Conservation (phyloP, 2,888 invertebrate species). For the Antheraea yamamai region DNA sequence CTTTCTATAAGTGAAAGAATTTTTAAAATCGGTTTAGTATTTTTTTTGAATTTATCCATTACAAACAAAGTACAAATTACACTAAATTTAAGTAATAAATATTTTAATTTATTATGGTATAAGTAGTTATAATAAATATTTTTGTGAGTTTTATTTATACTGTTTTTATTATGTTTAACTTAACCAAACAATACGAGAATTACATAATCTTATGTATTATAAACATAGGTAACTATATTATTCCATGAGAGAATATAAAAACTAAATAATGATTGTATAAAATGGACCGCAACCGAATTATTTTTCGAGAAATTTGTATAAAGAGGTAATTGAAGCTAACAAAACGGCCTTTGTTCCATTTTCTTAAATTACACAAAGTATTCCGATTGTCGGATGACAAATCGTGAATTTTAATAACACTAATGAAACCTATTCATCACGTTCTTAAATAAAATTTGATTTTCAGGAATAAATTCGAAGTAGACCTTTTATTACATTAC, state of each 20-base stretch:
- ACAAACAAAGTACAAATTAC: too few species aligned
- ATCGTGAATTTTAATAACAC: slow-evolving; percentile 20
- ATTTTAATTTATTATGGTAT: too few species aligned
- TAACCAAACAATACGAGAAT: too few species aligned
- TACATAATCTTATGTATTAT: background rate
- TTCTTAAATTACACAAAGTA: slow-evolving; percentile 17
- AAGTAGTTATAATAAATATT: too few species aligned
- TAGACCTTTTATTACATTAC: slow-evolving; percentile 16
- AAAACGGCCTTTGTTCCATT: slow-evolving; percentile 15
- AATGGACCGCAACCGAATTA: background rate
- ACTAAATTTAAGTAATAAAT: too few species aligned
- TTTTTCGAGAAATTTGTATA: slow-evolving; percentile 14
- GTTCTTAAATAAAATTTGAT: slow-evolving; percentile 18
- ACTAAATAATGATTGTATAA: background rate
- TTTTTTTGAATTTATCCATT: too few species aligned
- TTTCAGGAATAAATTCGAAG: slow-evolving; percentile 15
- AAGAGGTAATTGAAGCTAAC: slow-evolving; percentile 21
- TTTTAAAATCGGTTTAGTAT: too few species aligned
- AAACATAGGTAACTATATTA: background rate
- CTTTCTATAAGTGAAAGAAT: too few species aligned
- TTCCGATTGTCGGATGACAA: slow-evolving; percentile 19
- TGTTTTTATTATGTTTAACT: too few species aligned
- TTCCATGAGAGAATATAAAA: background rate
- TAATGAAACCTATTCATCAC: slow-evolving; percentile 22
- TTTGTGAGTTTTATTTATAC: too few species aligned